A percentile compares a stretch with the other conserved stretches of the same genome.
These are phyloP conservation scores for Sciaenops ocellatus DNA, from an alignment of 2,797 vertebrate genomes.

Conservation along the genomic window DNA sequence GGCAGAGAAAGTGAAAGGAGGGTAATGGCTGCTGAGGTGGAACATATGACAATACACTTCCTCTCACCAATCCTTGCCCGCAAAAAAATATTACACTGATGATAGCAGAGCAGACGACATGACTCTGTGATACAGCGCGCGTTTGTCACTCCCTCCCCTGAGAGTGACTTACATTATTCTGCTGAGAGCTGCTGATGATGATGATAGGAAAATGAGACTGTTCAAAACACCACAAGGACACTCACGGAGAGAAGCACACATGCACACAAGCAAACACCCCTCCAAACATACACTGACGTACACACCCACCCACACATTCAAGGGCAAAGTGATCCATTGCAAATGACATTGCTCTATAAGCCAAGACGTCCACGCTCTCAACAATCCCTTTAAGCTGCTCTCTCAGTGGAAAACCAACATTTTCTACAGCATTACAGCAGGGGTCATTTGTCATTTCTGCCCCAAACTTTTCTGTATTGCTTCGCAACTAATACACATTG, in stretches of 20 bases:
- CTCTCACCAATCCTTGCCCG: background rate
- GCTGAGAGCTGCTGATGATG: slow-evolving; percentile 51
- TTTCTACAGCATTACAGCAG: slow-evolving; percentile 25
- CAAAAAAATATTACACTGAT: slow-evolving; percentile 1
- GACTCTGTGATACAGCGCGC: slow-evolving; percentile 13
- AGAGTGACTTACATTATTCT: slow-evolving; percentile 55
- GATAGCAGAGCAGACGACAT: slow-evolving; percentile 29
- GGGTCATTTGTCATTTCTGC: slow-evolving; percentile 24
- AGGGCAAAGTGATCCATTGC: slow-evolving; percentile 61
- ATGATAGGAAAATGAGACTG: slow-evolving; percentile 40
- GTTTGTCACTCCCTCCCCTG: slow-evolving; percentile 49
- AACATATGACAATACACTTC: slow-evolving; percentile 35
- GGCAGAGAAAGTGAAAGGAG: slow-evolving; percentile 33
- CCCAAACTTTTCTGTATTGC: slow-evolving; percentile 14
- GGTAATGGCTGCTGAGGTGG: slow-evolving; percentile 51
- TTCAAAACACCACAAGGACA: slow-evolving; percentile 55
- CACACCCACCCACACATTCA: slow-evolving; percentile 39
- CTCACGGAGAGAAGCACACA: slow-evolving; percentile 13
- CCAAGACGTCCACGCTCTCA: slow-evolving; percentile 41
- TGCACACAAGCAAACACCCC: slow-evolving; percentile 41
- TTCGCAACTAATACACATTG: background rate
- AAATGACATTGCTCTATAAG: slow-evolving; percentile 48
- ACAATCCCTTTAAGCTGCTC: slow-evolving; percentile 60
- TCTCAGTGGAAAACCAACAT: slow-evolving; percentile 36
- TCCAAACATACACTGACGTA: slow-evolving; percentile 35